Evolutionary conservation across 2,113 vertebrate species (phyloP).

Genomic region (Campylorhamphus procurvoides): DNA sequence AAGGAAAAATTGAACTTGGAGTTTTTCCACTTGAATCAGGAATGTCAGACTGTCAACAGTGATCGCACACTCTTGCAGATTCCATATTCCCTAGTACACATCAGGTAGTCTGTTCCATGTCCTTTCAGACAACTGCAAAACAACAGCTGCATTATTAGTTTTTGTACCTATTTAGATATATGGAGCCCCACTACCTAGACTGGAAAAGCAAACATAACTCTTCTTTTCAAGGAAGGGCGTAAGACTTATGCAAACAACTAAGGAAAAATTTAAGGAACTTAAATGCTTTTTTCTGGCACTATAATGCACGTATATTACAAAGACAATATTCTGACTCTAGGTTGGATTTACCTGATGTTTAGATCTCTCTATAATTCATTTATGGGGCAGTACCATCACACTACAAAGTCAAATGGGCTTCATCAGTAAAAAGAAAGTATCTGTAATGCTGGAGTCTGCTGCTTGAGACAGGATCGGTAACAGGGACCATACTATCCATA

Average conservation of each 20-base stretch:
- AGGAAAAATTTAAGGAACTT: not conserved
- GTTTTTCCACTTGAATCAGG: not conserved
- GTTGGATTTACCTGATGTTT: not conserved
- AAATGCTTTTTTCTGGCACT: not conserved
- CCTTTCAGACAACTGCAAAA: not conserved
- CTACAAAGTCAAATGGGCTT: not conserved
- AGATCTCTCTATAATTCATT: not conserved
- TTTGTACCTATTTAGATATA: not conserved
- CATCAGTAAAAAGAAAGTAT: not conserved
- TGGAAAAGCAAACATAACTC: not conserved
- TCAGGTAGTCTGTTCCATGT: not conserved
- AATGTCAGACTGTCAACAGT: not conserved
- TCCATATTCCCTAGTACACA: not conserved
- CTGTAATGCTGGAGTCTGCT: not conserved
- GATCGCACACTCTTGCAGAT: not conserved
- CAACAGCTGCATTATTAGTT: not conserved
- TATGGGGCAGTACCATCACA: not conserved
- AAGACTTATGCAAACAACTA: not conserved
- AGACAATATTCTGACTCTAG: not conserved
- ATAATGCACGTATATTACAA: not conserved
- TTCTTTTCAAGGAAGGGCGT: not conserved
- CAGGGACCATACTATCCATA: not conserved
- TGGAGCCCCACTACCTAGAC: not conserved
- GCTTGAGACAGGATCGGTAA: accelerated
- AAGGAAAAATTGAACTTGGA: not conserved